These are phyloP conservation scores for Rissa tridactyla DNA, from an alignment of 2,113 vertebrate species.

Conservation along the genomic window DNA sequence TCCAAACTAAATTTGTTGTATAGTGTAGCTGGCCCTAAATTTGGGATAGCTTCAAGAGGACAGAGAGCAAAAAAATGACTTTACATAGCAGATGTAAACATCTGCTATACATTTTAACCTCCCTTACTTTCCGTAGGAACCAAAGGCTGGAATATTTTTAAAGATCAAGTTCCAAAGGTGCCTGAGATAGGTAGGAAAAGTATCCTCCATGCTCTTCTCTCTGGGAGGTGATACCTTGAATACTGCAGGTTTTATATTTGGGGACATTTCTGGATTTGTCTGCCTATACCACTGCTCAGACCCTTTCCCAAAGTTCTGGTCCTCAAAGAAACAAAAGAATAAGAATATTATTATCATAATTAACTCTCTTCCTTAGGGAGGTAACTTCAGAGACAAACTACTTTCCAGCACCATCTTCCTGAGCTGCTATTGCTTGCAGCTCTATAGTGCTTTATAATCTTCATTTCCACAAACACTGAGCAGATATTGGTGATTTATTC, in stretches of 20 bases:
- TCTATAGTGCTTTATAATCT: constrained; percentile 5
- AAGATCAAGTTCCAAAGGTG: not conserved
- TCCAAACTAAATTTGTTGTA: not conserved
- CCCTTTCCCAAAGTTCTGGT: not conserved
- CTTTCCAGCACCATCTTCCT: not conserved
- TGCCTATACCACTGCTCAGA: not conserved
- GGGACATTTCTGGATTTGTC: not conserved
- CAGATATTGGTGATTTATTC: constrained; percentile 57
- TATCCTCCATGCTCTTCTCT: not conserved
- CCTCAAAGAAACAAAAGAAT: not conserved
- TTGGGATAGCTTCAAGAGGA: not conserved
- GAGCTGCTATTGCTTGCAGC: not conserved
- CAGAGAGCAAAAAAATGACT: not conserved
- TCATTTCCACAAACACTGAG: not conserved
- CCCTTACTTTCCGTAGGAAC: not conserved
- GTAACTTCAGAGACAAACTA: not conserved
- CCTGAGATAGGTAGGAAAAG: not conserved
- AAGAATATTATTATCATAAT: not conserved
- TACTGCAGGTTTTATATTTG: not conserved
- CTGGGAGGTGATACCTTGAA: not conserved
- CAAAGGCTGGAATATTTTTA: not conserved
- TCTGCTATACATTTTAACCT: not conserved
- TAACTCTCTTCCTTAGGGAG: not conserved
- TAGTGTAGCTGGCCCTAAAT: not conserved
- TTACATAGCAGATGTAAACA: not conserved